Conservation (phyloP, 92 coral and sea anemone genomes). For the Chrysogorgia sp. region DNA sequence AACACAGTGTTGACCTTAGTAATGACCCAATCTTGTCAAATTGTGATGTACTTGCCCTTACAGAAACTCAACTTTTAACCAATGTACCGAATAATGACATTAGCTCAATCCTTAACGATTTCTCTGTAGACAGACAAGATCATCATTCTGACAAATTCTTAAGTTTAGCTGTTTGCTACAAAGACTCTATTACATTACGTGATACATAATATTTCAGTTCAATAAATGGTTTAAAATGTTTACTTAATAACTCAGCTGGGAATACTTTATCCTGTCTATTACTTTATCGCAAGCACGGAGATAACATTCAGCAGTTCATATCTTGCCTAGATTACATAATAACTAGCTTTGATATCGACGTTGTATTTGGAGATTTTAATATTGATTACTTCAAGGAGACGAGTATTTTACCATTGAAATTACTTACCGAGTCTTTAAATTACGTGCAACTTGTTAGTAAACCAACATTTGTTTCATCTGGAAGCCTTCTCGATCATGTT, state of each 20-base stretch:
- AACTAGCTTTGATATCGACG: neutral
- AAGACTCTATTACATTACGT: neutral
- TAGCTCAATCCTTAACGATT: neutral
- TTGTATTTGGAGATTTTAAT: slow-evolving; percentile 28
- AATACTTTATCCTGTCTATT: slow-evolving; percentile 4
- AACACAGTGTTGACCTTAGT: slow-evolving; percentile 52
- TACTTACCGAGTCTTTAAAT: neutral
- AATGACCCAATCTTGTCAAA: slow-evolving; percentile 26
- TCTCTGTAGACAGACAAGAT: slow-evolving; percentile 10
- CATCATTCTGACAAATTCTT: slow-evolving; percentile 21
- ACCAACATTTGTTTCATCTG: no score
- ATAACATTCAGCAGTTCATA: slow-evolving; percentile 1
- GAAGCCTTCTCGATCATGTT: no score
- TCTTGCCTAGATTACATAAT: neutral
- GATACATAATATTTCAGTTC: slow-evolving; percentile 7
- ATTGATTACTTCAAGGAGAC: slow-evolving; percentile 19
- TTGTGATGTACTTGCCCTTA: slow-evolving; percentile 29
- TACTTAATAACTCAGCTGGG: slow-evolving; percentile 1
- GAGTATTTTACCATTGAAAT: neutral
- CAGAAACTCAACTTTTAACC: slow-evolving; percentile 23
- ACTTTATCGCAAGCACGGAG: slow-evolving; percentile 21
- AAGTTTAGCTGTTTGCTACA: slow-evolving; percentile 42
- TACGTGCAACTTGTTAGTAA: no score
- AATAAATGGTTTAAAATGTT: slow-evolving; percentile 23
- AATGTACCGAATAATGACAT: slow-evolving; percentile 11